phyloP scores from a whole-genome alignment of 2,113 vertebrate species.

The Corydoras sp. region DNA sequence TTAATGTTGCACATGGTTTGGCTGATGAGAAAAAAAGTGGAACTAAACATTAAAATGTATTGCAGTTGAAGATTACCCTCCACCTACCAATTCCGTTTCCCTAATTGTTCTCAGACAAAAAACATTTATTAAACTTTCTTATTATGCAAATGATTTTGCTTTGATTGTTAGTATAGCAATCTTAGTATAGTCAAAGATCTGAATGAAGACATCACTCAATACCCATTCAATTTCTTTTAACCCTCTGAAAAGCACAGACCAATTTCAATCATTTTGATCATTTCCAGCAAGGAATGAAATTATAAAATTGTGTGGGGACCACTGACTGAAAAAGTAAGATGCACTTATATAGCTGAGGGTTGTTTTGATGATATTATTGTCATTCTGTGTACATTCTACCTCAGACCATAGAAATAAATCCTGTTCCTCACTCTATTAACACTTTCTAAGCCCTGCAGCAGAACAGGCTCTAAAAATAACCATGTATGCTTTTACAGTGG shows the following conservation, averaged over 20 bases:
- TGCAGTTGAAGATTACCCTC: conserved; percentile 41
- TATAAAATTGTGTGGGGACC: conserved; percentile 57
- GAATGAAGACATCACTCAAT: conserved; percentile 46
- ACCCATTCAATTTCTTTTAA: conserved; percentile 54
- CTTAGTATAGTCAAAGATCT: conserved; percentile 53
- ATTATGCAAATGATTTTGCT: conserved; percentile 67
- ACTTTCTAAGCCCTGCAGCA: conserved; percentile 44
- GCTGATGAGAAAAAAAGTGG: too few relatives aligned
- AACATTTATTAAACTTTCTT: conserved; percentile 59
- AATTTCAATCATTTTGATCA: conserved; percentile 34
- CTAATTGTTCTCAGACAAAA: conserved; percentile 56
- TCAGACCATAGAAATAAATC: conserved; percentile 52
- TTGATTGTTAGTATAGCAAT: conserved; percentile 58
- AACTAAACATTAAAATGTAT: conserved; percentile 31
- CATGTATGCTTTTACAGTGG: not conserved
- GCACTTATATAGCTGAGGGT: conserved; percentile 43
- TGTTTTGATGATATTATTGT: conserved; percentile 53
- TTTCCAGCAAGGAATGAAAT: conserved; percentile 48
- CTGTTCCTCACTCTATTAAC: conserved; percentile 54
- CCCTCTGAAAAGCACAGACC: conserved; percentile 54
- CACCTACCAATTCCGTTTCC: conserved; percentile 47
- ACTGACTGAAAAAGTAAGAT: conserved; percentile 45
- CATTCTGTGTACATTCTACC: conserved; percentile 51
- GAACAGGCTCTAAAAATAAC: conserved; percentile 12
- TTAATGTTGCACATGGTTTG: too few relatives aligned